These are phyloP conservation scores for Onychomys arenicola DNA, from an alignment of 2,797 vertebrate genomes.

Conservation along the genomic window DNA sequence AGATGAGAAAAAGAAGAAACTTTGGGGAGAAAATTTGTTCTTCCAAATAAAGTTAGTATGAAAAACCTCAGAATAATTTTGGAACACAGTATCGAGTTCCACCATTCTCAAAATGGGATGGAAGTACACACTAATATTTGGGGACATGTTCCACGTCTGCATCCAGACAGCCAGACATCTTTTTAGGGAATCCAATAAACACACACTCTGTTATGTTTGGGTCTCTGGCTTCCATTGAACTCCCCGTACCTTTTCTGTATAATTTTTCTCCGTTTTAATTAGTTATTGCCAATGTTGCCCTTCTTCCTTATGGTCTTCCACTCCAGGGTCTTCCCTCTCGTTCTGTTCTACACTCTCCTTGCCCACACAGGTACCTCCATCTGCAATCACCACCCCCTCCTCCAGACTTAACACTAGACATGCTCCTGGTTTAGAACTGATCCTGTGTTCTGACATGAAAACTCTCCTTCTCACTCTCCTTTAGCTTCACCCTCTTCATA, in stretches of 20 bases:
- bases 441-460: not conserved
- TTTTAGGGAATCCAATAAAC: not conserved
- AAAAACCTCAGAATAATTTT: not conserved
- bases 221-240: constrained; percentile 6
- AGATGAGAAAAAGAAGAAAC: not conserved
- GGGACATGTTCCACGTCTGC: not conserved
- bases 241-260: not conserved
- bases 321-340: not conserved
- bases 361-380: not conserved
- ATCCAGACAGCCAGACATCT: not conserved
- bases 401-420: not conserved
- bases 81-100: not conserved
- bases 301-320: not conserved
- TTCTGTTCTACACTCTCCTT: not conserved
- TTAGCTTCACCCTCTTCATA: not conserved
- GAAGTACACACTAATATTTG: not conserved
- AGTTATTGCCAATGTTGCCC: not conserved
- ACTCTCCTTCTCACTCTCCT: not conserved
- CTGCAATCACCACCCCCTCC: not conserved
- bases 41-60: constrained; percentile 26
- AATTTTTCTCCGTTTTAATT: not conserved
- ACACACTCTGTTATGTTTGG: not conserved
- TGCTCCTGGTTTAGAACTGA: not conserved
- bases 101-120: not conserved
- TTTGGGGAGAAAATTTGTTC: not conserved